Percentiles rank a stretch among this genome's conserved stretches.
Conservation (phyloP, 92 coral and sea anemone species). For the Pocillopora grandis region DNA sequence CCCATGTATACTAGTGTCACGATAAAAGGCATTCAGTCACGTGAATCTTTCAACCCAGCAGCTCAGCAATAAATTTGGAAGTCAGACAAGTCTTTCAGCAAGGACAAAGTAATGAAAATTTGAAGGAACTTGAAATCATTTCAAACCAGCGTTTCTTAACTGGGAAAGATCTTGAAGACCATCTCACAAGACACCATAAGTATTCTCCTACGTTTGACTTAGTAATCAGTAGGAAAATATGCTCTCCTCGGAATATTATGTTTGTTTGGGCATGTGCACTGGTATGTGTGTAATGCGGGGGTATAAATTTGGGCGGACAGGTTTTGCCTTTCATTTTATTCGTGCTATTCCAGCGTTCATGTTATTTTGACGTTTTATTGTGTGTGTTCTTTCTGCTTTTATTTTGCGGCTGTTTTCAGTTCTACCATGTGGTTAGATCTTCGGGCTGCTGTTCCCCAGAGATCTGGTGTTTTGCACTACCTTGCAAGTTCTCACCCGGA, state of each 20-base stretch:
- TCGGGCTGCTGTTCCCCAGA: background rate
- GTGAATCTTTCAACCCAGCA: conserved; percentile 32
- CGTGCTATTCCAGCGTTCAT: too few species aligned
- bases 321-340: too few species aligned
- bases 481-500: too few species aligned
- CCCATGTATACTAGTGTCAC: conserved; percentile 21
- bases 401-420: too few species aligned
- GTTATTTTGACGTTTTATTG: too few species aligned
- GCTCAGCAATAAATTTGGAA: background rate
- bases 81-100: background rate
- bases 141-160: background rate
- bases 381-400: background rate
- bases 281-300: too few species aligned
- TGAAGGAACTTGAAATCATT: background rate
- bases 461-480: too few species aligned
- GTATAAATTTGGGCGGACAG: too few species aligned
- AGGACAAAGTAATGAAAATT: conserved; percentile 3
- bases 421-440: background rate
- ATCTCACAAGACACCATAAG: background rate
- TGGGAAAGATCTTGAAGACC: too few species aligned
- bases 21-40: conserved; percentile 35
- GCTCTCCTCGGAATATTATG: background rate
- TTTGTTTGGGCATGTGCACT: too few species aligned
- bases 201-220: background rate
- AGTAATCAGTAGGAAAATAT: background rate